Percentiles rank a stretch among this genome's conserved stretches.
These are phyloP conservation scores for Ophraella communa DNA, from an alignment of 2,888 invertebrate species.

Conservation along the genomic window DNA sequence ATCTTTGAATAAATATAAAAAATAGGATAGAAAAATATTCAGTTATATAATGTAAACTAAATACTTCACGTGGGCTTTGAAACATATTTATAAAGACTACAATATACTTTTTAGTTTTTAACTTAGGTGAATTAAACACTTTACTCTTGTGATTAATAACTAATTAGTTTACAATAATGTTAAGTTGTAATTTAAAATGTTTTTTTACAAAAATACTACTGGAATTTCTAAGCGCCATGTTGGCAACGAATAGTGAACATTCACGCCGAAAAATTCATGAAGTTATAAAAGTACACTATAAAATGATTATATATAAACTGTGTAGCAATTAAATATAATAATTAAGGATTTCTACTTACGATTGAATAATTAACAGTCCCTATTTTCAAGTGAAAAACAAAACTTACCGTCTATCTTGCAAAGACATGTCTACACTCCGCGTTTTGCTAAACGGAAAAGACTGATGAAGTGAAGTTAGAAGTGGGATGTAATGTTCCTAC, in stretches of 20 bases:
- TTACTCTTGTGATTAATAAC: background rate
- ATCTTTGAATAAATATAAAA: background rate
- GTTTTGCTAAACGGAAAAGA: constrained; percentile 75
- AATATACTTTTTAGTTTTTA: background rate
- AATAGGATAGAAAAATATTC: constrained; percentile 5
- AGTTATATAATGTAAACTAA: constrained; percentile 45
- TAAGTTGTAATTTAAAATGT: background rate
- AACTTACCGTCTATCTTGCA: constrained; percentile 83
- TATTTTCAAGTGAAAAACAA: constrained; percentile 48
- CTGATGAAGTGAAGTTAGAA: constrained; percentile 49
- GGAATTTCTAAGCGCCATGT: constrained; percentile 62
- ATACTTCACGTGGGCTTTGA: constrained; percentile 48
- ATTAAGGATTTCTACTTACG: constrained; percentile 31
- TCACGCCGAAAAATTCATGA: constrained; percentile 51
- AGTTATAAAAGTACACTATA: constrained; percentile 43
- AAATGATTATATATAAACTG: constrained; percentile 15
- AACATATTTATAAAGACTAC: background rate
- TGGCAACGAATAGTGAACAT: constrained; percentile 62
- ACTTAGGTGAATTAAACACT: background rate
- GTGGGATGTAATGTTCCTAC: constrained; percentile 60
- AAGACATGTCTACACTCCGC: constrained; percentile 82
- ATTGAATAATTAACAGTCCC: constrained; percentile 32
- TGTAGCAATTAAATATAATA: constrained; percentile 17
- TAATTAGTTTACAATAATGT: background rate
- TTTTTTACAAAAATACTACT: constrained; percentile 11